Base-by-base conservation (phyloP, 1,140 invertebrate species). In the Ganaspis sp. region DNA sequence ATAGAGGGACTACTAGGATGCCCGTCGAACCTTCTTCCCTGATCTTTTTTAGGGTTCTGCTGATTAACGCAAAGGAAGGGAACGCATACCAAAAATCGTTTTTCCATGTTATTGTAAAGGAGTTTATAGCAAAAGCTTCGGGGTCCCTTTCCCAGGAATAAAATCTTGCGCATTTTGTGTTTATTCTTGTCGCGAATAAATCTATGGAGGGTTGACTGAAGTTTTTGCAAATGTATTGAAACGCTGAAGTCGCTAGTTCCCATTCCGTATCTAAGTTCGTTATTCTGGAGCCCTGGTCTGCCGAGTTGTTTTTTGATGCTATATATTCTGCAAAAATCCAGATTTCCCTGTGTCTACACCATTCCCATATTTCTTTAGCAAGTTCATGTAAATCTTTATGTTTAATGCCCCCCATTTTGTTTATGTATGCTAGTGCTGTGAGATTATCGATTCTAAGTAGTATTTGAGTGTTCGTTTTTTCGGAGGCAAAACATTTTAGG, bases 1-100 rank as follows among this genome's bases (percentile, higher is more conserved):
- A 87, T n/a, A 88, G 86, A 86, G 84, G 87, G 75, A 83, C 80
- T 9, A 85, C 79, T 9, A 86, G 11, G 19, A 84, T 80, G 0
- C 83, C 82, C 45, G 17, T 53, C 11, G 80, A 83, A 54, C 78
- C 72, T 19, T 87, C 86, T 26, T 26, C 21, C 15, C 79, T 82
- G 42, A 85, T 83, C 77, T 85, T 86, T 19, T 74, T 70, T 69
- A 86, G 54, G 15, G 45, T 73, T 76, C 79, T 78, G 5, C 76
- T 40, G 29, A 85, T 80, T 38, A 84, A 9, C 45, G 11, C 21
- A 69, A 85, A 82, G 8, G 84, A 83, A 38, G 84, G 84, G 72
- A 86, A 85, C 21, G 78, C 84, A 26, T 34, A 34, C 29, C 29
- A 34, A 6, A 34, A 34, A 34, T 34, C 29, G 29, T 6, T 34